Conservation (phyloP, 2,888 invertebrate species). For the Eupithecia exiguata region DNA sequence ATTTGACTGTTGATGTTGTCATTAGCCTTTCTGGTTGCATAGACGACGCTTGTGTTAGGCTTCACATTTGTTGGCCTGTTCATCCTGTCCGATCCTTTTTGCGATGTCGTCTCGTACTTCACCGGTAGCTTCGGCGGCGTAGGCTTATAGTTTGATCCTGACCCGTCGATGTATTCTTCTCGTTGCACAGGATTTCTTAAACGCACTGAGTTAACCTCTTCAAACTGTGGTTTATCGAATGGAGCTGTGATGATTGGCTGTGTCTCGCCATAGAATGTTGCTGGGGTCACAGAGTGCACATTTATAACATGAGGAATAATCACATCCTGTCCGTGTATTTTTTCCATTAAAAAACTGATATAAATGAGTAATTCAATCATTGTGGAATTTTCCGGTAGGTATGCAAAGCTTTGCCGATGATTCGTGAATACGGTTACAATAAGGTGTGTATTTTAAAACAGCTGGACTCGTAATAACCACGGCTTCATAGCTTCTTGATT, state of each 20-base stretch:
- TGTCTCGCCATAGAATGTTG: constrained; percentile 39
- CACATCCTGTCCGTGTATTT: constrained; percentile 53
- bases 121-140: constrained; percentile 40
- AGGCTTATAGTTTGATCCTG: constrained; percentile 40
- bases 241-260: constrained; percentile 31
- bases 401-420: constrained; percentile 37
- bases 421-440: constrained; percentile 39
- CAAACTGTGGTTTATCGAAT: constrained; percentile 29
- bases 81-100: constrained; percentile 38
- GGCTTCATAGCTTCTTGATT: constrained; percentile 58
- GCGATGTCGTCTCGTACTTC: constrained; percentile 44
- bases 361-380: constrained; percentile 60
- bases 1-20: neutral
- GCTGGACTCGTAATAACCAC: constrained; percentile 62
- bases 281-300: constrained; percentile 36
- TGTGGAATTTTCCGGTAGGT: constrained; percentile 42
- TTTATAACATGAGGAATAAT: constrained; percentile 47
- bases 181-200: constrained; percentile 36
- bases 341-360: constrained; percentile 53
- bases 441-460: constrained; percentile 61
- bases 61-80: constrained; percentile 16
- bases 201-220: constrained; percentile 21
- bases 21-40: constrained; percentile 21
- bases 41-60: constrained; percentile 15
- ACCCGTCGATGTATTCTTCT: constrained; percentile 39